Evolutionary conservation across 2,113 vertebrate species (phyloP).

Genomic region (Oryzias curvinotus): DNA sequence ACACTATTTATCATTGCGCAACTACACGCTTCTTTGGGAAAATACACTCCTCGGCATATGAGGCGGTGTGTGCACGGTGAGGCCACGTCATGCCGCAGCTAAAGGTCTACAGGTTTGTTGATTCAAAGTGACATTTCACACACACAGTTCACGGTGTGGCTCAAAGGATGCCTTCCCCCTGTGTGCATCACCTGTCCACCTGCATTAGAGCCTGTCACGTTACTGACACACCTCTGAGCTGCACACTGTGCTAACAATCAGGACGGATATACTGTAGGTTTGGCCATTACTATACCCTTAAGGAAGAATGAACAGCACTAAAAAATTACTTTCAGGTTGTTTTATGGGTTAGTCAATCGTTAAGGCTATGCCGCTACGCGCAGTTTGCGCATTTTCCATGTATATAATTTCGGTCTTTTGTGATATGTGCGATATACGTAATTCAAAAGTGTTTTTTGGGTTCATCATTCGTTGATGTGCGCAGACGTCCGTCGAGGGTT

Average conservation of each 20-base stretch:
- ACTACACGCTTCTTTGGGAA: neutral
- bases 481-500: too few species aligned
- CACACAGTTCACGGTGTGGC: slow-evolving; percentile 40
- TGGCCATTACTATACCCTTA: too few species aligned
- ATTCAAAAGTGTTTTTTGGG: too few species aligned
- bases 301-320: too few species aligned
- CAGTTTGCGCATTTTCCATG: too few species aligned
- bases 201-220: slow-evolving; percentile 46
- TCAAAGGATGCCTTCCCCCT: slow-evolving; percentile 30
- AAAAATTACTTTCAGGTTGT: too few species aligned
- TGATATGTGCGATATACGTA: too few species aligned
- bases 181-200: slow-evolving; percentile 51
- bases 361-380: too few species aligned
- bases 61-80: neutral
- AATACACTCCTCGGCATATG: slow-evolving; percentile 2
- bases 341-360: too few species aligned
- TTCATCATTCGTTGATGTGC: too few species aligned
- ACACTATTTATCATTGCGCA: neutral
- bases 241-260: slow-evolving; percentile 6
- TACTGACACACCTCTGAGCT: slow-evolving; percentile 9
- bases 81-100: slow-evolving; percentile 8
- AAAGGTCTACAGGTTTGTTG: slow-evolving; percentile 31
- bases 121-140: slow-evolving; percentile 67
- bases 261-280: neutral
- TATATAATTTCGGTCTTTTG: too few species aligned